phyloP scores from a whole-genome alignment of 2,888 invertebrate species.

The Agrotis clavis region DNA sequence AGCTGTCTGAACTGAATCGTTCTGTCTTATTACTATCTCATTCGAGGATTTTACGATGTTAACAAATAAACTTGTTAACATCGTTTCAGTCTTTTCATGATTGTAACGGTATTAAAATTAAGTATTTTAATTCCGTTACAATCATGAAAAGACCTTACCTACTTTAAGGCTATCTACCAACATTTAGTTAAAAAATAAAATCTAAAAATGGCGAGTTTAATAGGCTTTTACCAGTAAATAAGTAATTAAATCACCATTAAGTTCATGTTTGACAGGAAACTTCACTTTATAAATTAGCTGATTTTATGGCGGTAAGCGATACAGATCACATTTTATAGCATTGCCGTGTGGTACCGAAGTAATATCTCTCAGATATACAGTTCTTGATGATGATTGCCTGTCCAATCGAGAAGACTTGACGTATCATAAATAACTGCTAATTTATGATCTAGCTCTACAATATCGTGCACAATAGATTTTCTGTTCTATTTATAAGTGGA shows the following conservation, averaged over 20 bases:
- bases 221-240: not conserved
- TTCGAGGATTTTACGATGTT: not conserved
- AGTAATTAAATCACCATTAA: slow-evolving; percentile 24
- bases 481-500: slow-evolving; percentile 49
- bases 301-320: slow-evolving; percentile 33
- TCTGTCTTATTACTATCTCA: not conserved
- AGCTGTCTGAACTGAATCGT: not conserved
- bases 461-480: slow-evolving; percentile 47
- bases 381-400: slow-evolving; percentile 37
- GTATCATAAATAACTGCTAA: slow-evolving; percentile 37
- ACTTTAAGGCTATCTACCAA: no score
- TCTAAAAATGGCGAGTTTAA: no score
- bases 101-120: not conserved
- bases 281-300: slow-evolving; percentile 25
- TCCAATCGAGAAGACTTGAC: slow-evolving; percentile 18
- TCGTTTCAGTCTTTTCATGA: not conserved
- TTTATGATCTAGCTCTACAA: slow-evolving; percentile 56
- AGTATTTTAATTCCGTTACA: no score
- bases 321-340: slow-evolving; percentile 18
- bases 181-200: no score
- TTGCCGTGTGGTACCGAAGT: not conserved
- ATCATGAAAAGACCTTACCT: no score
- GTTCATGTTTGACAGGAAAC: slow-evolving; percentile 9
- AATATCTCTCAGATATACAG: slow-evolving; percentile 16
- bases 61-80: slow-evolving; percentile 3